Conservation (phyloP, 2,113 vertebrate genomes). For the Galeopterus variegatus region DNA sequence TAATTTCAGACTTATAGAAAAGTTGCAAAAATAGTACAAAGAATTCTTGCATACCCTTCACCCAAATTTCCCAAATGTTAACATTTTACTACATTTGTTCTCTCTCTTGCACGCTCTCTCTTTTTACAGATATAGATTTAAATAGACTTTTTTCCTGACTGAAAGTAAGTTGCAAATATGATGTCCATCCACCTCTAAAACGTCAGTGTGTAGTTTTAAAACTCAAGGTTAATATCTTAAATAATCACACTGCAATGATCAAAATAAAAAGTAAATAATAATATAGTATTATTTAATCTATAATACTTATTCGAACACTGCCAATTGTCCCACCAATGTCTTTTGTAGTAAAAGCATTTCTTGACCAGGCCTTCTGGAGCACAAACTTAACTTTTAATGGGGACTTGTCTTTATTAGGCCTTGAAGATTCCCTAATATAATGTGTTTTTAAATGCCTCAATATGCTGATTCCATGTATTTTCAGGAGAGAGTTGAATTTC, state of each 20-base stretch:
- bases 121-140: not conserved
- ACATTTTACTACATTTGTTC: not conserved
- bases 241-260: not conserved
- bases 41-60: not conserved
- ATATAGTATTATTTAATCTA: not conserved
- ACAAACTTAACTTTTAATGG: slow-evolving; percentile 62
- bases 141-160: not conserved
- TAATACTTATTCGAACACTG: not conserved
- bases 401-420: not conserved
- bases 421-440: not conserved
- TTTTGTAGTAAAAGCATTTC: slow-evolving; percentile 17
- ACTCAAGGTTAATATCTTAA: not conserved
- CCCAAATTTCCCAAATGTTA: not conserved
- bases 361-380: not conserved
- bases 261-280: slow-evolving; percentile 13
- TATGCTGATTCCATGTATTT: not conserved
- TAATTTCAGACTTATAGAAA: slow-evolving; percentile 33
- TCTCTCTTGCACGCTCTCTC: not conserved
- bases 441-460: not conserved
- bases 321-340: not conserved
- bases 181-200: not conserved
- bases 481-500: slow-evolving; percentile 48
- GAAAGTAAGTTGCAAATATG: not conserved
- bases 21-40: not conserved
- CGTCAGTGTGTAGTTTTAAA: slow-evolving; percentile 12